These are phyloP conservation scores for Hoplostethus mediterraneus DNA, from an alignment of 2,797 vertebrate genomes.

Conservation along the genomic window DNA sequence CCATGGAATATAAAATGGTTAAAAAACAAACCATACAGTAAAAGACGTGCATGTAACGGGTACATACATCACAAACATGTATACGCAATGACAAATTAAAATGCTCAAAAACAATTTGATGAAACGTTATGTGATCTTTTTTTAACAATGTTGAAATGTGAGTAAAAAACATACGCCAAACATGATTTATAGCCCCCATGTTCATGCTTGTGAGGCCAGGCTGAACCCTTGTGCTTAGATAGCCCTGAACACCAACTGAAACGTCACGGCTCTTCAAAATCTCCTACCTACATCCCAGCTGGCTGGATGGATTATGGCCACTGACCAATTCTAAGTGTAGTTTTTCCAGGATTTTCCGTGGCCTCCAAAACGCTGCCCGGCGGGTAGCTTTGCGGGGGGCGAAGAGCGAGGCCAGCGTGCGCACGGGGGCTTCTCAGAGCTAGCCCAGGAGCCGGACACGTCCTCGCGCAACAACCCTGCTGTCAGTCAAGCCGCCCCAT, in stretches of 20 bases:
- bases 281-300: neutral
- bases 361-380: conserved; percentile 1
- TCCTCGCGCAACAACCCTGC: conserved; percentile 74
- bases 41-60: no score
- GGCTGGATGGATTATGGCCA: neutral
- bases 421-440: conserved; percentile 62
- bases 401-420: conserved; percentile 53
- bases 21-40: no score
- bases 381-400: conserved; percentile 9
- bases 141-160: no score
- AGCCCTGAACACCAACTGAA: neutral
- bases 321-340: conserved; percentile 22
- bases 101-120: no score
- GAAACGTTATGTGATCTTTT: no score
- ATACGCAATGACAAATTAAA: no score
- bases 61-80: no score
- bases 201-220: neutral
- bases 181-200: no score
- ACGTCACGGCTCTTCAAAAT: conserved; percentile 18
- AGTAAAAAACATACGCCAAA: no score
- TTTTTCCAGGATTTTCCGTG: conserved; percentile 18
- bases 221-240: neutral
- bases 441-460: conserved; percentile 77
- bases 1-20: no score
- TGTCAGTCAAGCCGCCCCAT: conserved; percentile 78